These are phyloP conservation scores for Hemicordylus capensis DNA, from an alignment of 2,113 vertebrate species.

Conservation along the genomic window DNA sequence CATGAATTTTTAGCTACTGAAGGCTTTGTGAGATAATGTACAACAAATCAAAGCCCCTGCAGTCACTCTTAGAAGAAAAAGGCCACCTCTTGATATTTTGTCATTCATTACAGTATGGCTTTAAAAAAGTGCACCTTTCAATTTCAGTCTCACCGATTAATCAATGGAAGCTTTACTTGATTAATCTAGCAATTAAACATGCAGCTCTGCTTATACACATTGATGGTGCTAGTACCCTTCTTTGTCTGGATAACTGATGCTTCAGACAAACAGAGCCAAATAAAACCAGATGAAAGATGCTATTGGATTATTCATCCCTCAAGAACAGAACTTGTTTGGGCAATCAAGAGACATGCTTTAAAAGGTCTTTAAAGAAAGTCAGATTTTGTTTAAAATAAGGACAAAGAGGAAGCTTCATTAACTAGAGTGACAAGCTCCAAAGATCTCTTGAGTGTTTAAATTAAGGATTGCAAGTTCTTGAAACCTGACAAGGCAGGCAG, in stretches of 20 bases:
- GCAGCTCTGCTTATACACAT: neutral
- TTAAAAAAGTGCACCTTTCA: neutral
- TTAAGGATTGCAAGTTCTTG: constrained; percentile 80
- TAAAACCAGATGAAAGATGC: constrained; percentile 44
- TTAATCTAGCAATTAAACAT: constrained; percentile 1
- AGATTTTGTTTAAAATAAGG: constrained; percentile 75
- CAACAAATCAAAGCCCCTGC: no score
- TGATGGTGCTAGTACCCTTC: neutral
- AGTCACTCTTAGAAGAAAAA: constrained; percentile 32
- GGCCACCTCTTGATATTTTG: neutral
- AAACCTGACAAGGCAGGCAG: constrained; percentile 76
- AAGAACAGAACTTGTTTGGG: constrained; percentile 71
- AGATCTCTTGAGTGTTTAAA: constrained; percentile 84
- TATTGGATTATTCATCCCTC: constrained; percentile 64
- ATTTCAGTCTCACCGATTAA: neutral
- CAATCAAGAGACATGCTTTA: constrained; percentile 76
- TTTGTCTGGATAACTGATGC: neutral
- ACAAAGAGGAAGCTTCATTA: constrained; percentile 73
- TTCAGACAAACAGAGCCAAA: neutral
- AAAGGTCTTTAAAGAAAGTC: constrained; percentile 72
- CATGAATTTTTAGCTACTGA: no score
- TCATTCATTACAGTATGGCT: no score
- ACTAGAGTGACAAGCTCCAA: constrained; percentile 79
- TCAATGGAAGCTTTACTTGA: neutral
- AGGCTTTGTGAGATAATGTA: no score